Evolutionary conservation across 1,140 invertebrate genomes (phyloP), one percentile per base, ranked within the genome.

Genomic region (Trachelipus rathkii): DNA sequence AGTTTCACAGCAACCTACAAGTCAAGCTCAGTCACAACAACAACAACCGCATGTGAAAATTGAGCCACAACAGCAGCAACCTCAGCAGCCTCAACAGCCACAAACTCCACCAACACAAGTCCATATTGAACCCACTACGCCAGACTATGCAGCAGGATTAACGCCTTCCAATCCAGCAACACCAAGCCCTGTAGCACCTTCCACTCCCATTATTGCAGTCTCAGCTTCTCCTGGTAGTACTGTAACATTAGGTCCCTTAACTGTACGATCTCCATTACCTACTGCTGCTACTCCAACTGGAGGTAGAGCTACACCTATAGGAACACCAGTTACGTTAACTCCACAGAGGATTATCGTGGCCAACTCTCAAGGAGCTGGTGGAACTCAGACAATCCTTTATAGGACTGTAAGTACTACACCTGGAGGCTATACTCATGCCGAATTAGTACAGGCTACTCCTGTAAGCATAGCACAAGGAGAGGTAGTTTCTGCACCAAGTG

Each of bases 81-180:
- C 66, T 23, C 50, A 76, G 33, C 43, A 46, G 45, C 24, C 45
- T n/a, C 66, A 77, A 44, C 73, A 76, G 74, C 76, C 44, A 33
- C 68, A 71, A 10, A 43, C 53, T 19, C 23, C 60, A 13, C 11
- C 76, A 13, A 13, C 71, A 33, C 23, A 73, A 10, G n/a, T 10
- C n/a, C 67, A 44, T 3, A 43, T 70, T 10, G 70, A 10, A 45
- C 21, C 69, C 4, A 6, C 85, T 60, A 90, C 89, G 21, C 91
- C 92, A 0, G 93, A 95, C 82, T 94, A 93, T 85, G 92, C 92
- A 68, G 92, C 91, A 79, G 92, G 92, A 7, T 85, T 93, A 19
- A 84, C 89, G 6, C 83, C 87, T 21, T 84, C 85, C 45, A 84
- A 84, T 74, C 83, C 84, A 24, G 83, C 86, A 21, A 84, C 86